Base-by-base conservation (phyloP, 2,888 invertebrate genomes). In the Apomyelois bistriatella region DNA sequence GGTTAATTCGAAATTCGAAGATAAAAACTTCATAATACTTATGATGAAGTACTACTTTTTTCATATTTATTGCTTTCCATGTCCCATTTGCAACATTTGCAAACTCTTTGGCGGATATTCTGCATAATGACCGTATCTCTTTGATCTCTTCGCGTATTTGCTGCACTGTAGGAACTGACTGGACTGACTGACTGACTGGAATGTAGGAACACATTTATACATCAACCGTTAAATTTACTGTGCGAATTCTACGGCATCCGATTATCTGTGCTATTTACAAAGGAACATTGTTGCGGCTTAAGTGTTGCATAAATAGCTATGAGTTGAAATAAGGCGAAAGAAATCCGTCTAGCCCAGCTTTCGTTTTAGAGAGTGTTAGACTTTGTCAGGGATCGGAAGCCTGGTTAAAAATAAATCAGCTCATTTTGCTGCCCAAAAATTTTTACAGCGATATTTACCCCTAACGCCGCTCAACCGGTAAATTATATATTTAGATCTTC, bases 221-320 rank as follows among this genome's bases (percentile, higher is more conserved):
- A 22, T 22, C 22, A 57, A 41, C 37, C 53, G 62, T 59, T 60
- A 64, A 61, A 61, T 60, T 62, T 61, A 63, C 57, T 61, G 59
- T 68, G 66, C 64, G 66, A 70, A 71, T 65, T 68, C 62, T 58
- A 58, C 59, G 58, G 51, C 57, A 57, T 58, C 60, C 61, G 68
- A 72, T 72, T 63, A 66, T 71, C 71, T 70, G 48, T 55, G 59
- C 61, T 62, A 66, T 69, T 65, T 66, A 54, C 64, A 58, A 65
- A 63, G 61, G 58, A 68, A 67, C 68, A 65, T 62, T 70, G 76
- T 69, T 59, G 62, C 62, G 62, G 58, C 64, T 68, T 69, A 70
- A 64, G 62, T 64, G 62, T 65, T 68, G 68, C 66, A 76, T 67
- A 71, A 74, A 74, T 74, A 74, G 63, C 70, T 61, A 58, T 53